A percentile compares a stretch with the other conserved stretches of the same genome.
phyloP scores from a whole-genome alignment of 2,888 invertebrate species.

The Autographa pulchrina region DNA sequence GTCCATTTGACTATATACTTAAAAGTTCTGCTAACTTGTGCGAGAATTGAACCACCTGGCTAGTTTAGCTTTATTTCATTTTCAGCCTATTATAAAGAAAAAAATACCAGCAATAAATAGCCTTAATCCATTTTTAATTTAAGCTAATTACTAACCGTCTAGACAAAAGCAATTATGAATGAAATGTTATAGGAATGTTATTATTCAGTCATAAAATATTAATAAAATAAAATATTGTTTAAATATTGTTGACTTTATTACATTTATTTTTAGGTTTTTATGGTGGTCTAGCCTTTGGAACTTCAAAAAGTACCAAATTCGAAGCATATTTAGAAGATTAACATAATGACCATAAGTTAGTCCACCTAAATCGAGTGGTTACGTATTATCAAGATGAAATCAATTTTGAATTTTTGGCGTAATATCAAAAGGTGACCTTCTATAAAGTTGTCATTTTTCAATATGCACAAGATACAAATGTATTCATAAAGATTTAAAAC shows the following conservation, averaged over 20 bases:
- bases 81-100: background rate
- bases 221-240: too few relatives aligned
- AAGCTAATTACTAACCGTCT: conserved; percentile 3
- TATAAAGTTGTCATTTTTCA: too few relatives aligned
- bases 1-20: background rate
- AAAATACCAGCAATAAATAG: background rate
- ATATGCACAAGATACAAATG: too few relatives aligned
- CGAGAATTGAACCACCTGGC: background rate
- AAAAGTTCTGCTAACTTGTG: background rate
- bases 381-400: background rate
- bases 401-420: too few relatives aligned
- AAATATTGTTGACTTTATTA: too few relatives aligned
- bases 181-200: background rate
- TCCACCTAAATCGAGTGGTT: background rate
- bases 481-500: background rate
- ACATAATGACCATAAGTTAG: too few relatives aligned
- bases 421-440: too few relatives aligned
- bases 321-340: too few relatives aligned
- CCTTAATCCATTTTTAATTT: conserved; percentile 77
- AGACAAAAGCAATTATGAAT: background rate
- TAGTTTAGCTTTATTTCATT: background rate
- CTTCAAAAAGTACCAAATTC: too few relatives aligned
- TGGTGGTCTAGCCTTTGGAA: too few relatives aligned
- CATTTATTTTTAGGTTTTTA: too few relatives aligned
- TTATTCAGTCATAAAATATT: background rate